Evolutionary conservation across 2,888 invertebrate species (phyloP), one percentile per base, ranked within the genome.

Genomic region (Helleia helle): DNA sequence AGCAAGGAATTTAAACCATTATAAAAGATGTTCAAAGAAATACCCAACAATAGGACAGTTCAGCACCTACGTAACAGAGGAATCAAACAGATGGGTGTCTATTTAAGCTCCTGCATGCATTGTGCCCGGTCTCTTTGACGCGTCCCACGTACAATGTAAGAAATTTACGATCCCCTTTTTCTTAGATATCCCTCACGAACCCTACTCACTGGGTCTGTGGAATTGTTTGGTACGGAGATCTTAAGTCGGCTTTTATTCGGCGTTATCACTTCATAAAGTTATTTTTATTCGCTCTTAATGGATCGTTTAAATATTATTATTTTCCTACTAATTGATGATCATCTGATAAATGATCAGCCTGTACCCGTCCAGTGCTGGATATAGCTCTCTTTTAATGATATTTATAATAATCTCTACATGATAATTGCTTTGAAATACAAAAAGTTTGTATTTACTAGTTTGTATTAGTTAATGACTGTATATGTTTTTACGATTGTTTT

Each of bases 41-140:
- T 15, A 15, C 25, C 31, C 24, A 14, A 40, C 40, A 40, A 40
- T 25, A 17, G 31, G 37, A 37, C 36, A 36, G 25, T 24, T 36
- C 36, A 13, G 24, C 36, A n/a, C 14, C 36, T 36, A 24, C 17
- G 36, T 25, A 26, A 15, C 14, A 25, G 26, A 31, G 25, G 30
- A 18, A 22, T 17, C 9, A 38, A 26, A 30, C 9, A 14, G 9
- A 24, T 14, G 24, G 30, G 29, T 29, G 31, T 18, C 11, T 22
- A 18, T 22, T 7, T 22, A 22, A 22, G 34, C 22, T 34, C 34
- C 22, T 34, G 17, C 17, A 11, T 11, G 18, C 14, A 18, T 31
- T 18, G 34, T 34, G 7, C 18, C 11, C 17, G 4, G 18, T 11
- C 22, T 5, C n/a, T 22, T 34, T 34, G 34, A 34, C 11, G 34